Percentiles rank a stretch among this genome's conserved stretches.
These are phyloP conservation scores for Barbus barbus DNA, from an alignment of 2,113 vertebrate species.

Conservation along the genomic window DNA sequence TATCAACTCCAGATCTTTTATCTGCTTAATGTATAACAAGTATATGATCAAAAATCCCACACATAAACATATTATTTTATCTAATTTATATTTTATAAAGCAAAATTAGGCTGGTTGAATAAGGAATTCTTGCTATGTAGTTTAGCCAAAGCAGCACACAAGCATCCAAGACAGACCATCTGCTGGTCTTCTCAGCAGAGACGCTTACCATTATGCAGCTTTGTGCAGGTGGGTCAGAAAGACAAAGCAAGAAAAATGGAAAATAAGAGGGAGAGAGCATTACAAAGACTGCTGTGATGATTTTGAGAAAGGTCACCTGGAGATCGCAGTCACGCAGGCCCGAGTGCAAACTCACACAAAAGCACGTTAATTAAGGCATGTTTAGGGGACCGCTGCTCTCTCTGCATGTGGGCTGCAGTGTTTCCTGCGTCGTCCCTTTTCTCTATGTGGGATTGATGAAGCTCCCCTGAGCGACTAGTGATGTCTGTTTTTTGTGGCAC, in stretches of 20 bases:
- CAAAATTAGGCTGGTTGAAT: neutral
- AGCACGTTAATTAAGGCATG: slow-evolving; percentile 33
- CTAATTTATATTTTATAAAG: neutral
- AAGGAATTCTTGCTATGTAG: neutral
- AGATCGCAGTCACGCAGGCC: neutral
- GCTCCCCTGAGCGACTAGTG: slow-evolving; percentile 34
- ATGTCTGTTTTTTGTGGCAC: slow-evolving; percentile 44
- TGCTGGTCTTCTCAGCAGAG: too few relatives aligned
- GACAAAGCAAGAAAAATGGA: neutral
- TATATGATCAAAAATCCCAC: too few relatives aligned
- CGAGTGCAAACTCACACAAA: neutral
- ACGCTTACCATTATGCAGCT: neutral
- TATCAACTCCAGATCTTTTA: too few relatives aligned
- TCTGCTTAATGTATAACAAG: too few relatives aligned
- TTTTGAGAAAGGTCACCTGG: slow-evolving; percentile 16
- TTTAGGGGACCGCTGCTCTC: slow-evolving; percentile 12
- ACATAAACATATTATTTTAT: neutral
- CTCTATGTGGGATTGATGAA: slow-evolving; percentile 24
- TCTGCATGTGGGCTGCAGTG: slow-evolving; percentile 14
- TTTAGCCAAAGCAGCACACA: neutral
- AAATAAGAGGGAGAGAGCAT: neutral
- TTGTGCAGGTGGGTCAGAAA: neutral
- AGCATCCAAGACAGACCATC: too few relatives aligned
- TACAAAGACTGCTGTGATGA: neutral
- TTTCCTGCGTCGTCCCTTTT: slow-evolving; percentile 20